Conservation (phyloP, 2,113 vertebrate genomes). For the Butorides virescens region DNA sequence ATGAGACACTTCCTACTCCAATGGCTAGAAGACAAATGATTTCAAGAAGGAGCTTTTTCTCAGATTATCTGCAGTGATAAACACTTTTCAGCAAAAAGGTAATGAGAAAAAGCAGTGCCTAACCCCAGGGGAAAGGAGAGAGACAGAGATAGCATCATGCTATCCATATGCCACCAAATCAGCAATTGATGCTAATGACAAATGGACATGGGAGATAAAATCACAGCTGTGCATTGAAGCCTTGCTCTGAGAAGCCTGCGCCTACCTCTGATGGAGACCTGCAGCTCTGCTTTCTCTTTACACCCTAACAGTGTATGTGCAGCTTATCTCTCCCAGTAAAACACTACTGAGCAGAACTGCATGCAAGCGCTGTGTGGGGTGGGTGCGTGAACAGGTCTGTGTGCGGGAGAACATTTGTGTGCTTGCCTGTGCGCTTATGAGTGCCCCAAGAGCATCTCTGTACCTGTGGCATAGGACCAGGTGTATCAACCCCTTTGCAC, state of each 20-base stretch:
- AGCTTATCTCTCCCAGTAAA: not conserved
- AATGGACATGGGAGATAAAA: constrained; percentile 16
- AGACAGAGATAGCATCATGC: not conserved
- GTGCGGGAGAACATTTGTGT: not conserved
- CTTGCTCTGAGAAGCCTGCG: not conserved
- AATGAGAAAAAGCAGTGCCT: constrained; percentile 52
- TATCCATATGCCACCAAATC: not conserved
- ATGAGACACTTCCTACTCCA: not conserved
- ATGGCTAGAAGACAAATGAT: constrained; percentile 44
- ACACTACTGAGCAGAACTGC: not conserved
- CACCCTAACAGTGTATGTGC: not conserved
- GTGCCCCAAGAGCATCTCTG: not conserved
- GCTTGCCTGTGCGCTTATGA: not conserved
- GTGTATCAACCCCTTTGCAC: not conserved
- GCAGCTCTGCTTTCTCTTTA: not conserved
- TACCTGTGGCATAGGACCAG: not conserved
- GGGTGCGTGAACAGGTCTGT: not conserved
- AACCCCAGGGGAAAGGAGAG: constrained; percentile 8
- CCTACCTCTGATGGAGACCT: not conserved
- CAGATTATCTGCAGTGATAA: constrained; percentile 55
- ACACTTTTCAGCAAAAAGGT: constrained; percentile 44
- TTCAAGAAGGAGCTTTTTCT: constrained; percentile 17
- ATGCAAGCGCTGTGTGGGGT: not conserved
- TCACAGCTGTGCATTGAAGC: not conserved
- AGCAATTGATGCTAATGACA: constrained; percentile 22